phyloP scores from a whole-genome alignment of 1,140 invertebrate genomes.

The Ruditapes philippinarum region DNA sequence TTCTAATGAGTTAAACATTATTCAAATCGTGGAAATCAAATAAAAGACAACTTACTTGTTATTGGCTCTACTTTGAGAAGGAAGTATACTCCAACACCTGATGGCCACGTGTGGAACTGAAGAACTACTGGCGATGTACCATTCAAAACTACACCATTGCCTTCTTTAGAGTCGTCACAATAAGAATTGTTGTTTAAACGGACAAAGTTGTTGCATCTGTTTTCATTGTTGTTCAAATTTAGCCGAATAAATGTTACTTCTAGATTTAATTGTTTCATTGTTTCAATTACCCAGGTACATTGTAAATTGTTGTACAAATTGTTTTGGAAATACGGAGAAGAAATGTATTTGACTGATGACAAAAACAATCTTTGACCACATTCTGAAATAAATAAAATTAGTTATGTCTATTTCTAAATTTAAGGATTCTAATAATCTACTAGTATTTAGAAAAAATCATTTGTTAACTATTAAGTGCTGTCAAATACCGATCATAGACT shows the following conservation, averaged over 20 bases:
- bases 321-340: not conserved
- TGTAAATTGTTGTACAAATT: not conserved
- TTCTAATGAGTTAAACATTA: too few species aligned
- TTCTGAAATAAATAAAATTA: not conserved
- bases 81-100: not conserved
- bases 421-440: too few species aligned
- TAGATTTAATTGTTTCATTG: not conserved
- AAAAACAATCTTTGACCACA: not conserved
- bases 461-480: too few species aligned
- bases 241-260: not conserved
- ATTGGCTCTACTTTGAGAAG: not conserved
- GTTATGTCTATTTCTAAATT: too few species aligned
- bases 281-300: not conserved
- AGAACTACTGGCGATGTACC: not conserved
- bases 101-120: not conserved
- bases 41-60: too few species aligned
- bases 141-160: not conserved
- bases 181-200: not conserved
- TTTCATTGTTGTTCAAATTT: not conserved
- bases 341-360: not conserved
- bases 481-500: too few species aligned
- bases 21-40: too few species aligned
- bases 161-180: not conserved
- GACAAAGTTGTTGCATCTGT: not conserved
- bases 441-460: too few species aligned